Conservation (phyloP, 2,888 invertebrate genomes). For the Drosophila rubida region DNA sequence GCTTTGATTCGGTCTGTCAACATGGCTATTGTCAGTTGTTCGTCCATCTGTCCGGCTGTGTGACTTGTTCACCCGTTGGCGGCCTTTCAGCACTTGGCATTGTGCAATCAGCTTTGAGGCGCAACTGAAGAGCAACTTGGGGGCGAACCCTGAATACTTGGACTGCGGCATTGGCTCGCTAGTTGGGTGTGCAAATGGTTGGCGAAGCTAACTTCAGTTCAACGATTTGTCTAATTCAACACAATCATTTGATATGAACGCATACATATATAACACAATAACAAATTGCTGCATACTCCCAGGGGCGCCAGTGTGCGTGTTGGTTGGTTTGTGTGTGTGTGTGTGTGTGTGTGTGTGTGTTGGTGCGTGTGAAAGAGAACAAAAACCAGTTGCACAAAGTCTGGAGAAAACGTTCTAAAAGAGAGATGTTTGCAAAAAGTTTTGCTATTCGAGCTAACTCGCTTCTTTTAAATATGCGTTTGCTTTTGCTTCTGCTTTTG, state of each 20-base stretch:
- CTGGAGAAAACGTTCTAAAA: constrained; percentile 61
- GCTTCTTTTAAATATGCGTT: constrained; percentile 27
- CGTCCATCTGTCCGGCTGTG: constrained; percentile 9
- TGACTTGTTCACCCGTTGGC: constrained; percentile 7
- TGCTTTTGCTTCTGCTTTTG: constrained; percentile 26
- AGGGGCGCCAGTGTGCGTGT: background rate
- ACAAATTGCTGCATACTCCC: constrained; percentile 28
- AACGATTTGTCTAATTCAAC: constrained; percentile 44
- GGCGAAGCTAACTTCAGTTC: constrained; percentile 31
- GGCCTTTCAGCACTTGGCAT: constrained; percentile 1
- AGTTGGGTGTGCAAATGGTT: constrained; percentile 24
- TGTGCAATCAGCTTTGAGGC: constrained; percentile 41
- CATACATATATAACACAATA: constrained; percentile 20
- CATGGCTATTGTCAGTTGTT: constrained; percentile 17
- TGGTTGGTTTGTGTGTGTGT: background rate
- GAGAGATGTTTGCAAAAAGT: constrained; percentile 48
- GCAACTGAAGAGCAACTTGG: constrained; percentile 27
- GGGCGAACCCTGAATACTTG: constrained; percentile 32
- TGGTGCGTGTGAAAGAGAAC: constrained; percentile 29
- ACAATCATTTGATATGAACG: constrained; percentile 47
- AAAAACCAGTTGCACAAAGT: constrained; percentile 45
- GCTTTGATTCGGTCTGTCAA: constrained; percentile 28
- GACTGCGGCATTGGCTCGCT: constrained; percentile 29
- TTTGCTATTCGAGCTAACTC: constrained; percentile 29
- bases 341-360: constrained; percentile 11